A percentile compares a stretch with the other conserved stretches of the same genome.
Conservation (phyloP, 2,113 vertebrate genomes). For the Phaethornis superciliosus region DNA sequence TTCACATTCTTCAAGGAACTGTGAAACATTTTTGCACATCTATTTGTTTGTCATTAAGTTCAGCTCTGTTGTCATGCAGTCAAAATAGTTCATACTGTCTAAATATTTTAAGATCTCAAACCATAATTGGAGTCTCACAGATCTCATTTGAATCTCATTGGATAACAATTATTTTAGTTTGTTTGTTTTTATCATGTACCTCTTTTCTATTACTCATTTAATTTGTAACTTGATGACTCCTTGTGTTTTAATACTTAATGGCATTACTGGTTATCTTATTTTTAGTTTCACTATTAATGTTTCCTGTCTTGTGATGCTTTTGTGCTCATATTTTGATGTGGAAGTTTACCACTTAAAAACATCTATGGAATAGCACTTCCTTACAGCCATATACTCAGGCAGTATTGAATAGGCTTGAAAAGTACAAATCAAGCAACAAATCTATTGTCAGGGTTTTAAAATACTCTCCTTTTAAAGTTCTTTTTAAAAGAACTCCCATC, state of each 20-base stretch:
- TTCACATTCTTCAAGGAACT: background rate
- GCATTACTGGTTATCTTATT: background rate
- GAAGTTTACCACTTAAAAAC: background rate
- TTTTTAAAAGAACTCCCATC: background rate
- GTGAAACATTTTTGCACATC: background rate
- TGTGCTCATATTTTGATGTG: background rate
- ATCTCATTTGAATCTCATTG: constrained; percentile 40
- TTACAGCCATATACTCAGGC: background rate
- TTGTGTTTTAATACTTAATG: background rate
- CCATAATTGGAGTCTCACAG: background rate
- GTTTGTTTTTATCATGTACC: constrained; percentile 24
- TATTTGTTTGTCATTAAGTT: background rate
- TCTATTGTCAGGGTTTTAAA: background rate
- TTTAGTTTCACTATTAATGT: background rate
- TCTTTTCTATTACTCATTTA: constrained; percentile 6
- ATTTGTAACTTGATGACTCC: constrained; percentile 3
- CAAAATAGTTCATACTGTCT: background rate
- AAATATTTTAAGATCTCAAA: background rate
- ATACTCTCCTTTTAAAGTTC: background rate
- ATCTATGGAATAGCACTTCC: background rate
- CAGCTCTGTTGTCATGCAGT: background rate
- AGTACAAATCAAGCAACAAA: background rate
- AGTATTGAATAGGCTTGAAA: background rate
- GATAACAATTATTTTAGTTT: background rate
- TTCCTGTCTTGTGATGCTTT: background rate